Evolutionary conservation across 2,888 invertebrate species (phyloP), one percentile per base, ranked within the genome.

Genomic region (Cephus rjabovi): DNA sequence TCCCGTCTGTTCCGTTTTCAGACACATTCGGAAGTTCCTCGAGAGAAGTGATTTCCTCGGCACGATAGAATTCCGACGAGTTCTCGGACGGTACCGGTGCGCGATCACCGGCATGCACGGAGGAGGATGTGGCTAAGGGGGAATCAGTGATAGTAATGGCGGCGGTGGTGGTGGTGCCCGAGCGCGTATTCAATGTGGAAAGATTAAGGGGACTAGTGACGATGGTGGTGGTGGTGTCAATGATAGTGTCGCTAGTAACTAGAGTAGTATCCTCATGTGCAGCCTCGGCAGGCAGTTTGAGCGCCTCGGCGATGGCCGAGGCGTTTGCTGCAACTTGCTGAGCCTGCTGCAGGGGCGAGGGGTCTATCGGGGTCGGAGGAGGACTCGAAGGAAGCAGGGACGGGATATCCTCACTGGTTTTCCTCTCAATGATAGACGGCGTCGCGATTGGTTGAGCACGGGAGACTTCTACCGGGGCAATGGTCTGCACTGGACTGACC

Each of bases 361-460:
- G 90, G 79, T 91, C 91, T 82, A 91, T 90, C 75, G 91, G 91
- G 75, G 91, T 91, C 78, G 91, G 90, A 76, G 91, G 91, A 79
- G 91, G 91, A 85, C 91, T 91, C 81, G 90, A 90, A 77, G 91
- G 91, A 81, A 88, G 86, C 80, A 85, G 84, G 88, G 90, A 88
- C 76, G 88, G 90, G 86, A 88, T 84, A 84, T 91, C 91, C 90
- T 91, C 91, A 90, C 87, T 91, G 90, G 89, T 90, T 91, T 90
- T 91, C 89, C 90, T 90, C 90, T 90, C 90, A 90, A 90, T 90
- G 89, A 90, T 89, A 90, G 91, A 90, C 88, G 91, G 85, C 88
- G 90, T 86, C 77, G 87, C 74, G 74, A 76, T 76, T 69, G 76
- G 74, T 74, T 76, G 79, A 76, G 79, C 76, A 71, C 40, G 79